These are phyloP conservation scores for Phlogophora meticulosa DNA, from an alignment of 2,888 invertebrate species.

Conservation along the genomic window DNA sequence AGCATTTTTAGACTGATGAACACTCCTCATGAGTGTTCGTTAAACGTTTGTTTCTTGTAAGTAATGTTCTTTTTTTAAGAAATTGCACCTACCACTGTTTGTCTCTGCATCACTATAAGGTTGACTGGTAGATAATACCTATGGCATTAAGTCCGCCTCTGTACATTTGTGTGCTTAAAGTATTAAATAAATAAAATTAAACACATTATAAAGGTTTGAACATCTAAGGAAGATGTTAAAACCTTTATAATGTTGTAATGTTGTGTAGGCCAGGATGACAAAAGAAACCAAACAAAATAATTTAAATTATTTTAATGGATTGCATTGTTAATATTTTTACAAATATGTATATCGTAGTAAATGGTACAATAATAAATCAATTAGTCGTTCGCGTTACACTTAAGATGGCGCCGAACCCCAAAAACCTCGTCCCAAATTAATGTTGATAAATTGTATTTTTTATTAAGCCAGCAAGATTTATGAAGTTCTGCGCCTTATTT, in stretches of 20 bases:
- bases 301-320: constrained; percentile 58
- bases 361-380: constrained; percentile 65
- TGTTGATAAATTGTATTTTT: constrained; percentile 64
- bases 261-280: neutral
- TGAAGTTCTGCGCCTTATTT: constrained; percentile 52
- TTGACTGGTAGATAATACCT: too few relatives aligned
- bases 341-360: constrained; percentile 53
- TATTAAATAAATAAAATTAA: too few relatives aligned
- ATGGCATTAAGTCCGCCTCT: too few relatives aligned
- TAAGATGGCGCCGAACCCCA: constrained; percentile 50
- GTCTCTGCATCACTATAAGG: too few relatives aligned
- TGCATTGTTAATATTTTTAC: constrained; percentile 64
- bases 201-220: too few relatives aligned
- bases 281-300: constrained; percentile 34
- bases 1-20: neutral
- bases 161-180: too few relatives aligned
- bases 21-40: too few relatives aligned
- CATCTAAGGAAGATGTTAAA: too few relatives aligned
- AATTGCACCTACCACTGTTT: too few relatives aligned
- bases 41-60: too few relatives aligned
- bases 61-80: too few relatives aligned
- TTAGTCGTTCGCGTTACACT: constrained; percentile 55
- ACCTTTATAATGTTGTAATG: too few relatives aligned
- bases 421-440: constrained; percentile 55
- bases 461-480: constrained; percentile 61